These are phyloP conservation scores for Melanotus villosus DNA, from an alignment of 2,888 invertebrate genomes.

Conservation along the genomic window DNA sequence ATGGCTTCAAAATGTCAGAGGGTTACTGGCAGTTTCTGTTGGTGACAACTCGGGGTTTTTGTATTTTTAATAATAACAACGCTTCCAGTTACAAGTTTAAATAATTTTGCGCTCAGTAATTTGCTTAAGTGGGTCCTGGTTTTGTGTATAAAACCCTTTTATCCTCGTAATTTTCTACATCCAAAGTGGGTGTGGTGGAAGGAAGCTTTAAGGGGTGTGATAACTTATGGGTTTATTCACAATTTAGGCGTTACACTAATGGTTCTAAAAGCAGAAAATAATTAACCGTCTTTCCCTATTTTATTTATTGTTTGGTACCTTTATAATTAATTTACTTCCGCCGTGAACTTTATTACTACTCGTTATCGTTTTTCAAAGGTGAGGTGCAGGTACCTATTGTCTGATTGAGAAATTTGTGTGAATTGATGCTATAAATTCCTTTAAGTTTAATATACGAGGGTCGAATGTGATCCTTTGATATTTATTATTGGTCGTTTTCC, in stretches of 20 bases:
- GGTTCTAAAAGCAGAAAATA: neutral
- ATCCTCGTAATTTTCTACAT: neutral
- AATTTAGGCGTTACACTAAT: constrained; percentile 5
- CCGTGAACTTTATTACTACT: neutral
- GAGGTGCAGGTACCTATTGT: constrained; percentile 11
- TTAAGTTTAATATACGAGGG: constrained; percentile 27
- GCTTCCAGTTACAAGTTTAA: neutral
- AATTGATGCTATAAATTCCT: constrained; percentile 34
- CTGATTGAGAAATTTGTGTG: constrained; percentile 16
- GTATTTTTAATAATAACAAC: neutral
- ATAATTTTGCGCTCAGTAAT: too few relatives aligned
- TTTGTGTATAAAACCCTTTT: neutral
- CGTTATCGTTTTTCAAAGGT: neutral
- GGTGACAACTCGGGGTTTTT: neutral
- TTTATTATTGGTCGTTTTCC: constrained; percentile 32
- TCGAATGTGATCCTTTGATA: constrained; percentile 27
- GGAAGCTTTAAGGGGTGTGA: neutral
- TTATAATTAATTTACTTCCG: neutral
- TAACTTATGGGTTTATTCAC: constrained; percentile 3
- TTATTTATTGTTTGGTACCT: neutral
- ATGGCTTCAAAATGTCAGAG: neutral
- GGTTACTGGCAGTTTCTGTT: neutral
- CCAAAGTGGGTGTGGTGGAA: neutral
- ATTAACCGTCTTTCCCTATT: neutral
- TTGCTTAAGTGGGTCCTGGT: neutral